phyloP scores from a whole-genome alignment of 1,140 invertebrate genomes.

The Medauroidea extradentata region DNA sequence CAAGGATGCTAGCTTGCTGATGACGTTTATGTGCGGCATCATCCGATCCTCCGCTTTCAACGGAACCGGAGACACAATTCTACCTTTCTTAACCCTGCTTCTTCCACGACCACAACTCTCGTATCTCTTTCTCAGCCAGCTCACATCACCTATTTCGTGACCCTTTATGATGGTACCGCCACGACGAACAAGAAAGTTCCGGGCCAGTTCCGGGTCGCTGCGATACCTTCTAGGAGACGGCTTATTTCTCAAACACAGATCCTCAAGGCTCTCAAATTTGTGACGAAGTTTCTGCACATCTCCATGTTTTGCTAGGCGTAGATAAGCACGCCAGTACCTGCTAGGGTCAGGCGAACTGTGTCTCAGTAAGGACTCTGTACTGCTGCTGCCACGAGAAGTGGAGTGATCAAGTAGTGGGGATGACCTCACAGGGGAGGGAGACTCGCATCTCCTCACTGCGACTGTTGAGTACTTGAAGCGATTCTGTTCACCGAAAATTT shows the following conservation, averaged over 20 bases:
- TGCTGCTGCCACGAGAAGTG: conserved; percentile 46
- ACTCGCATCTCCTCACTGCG: conserved; percentile 30
- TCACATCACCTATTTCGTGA: conserved; percentile 57
- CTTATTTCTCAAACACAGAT: conserved; percentile 21
- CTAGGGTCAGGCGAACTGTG: conserved; percentile 59
- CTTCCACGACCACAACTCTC: conserved; percentile 47
- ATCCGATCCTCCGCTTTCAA: conserved; percentile 62
- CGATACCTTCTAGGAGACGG: conserved; percentile 47
- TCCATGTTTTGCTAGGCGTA: conserved; percentile 64
- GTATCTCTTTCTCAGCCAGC: conserved; percentile 55
- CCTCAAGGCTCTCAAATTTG: conserved; percentile 65
- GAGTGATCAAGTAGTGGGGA: conserved; percentile 14
- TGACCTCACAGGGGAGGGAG: conserved; percentile 18
- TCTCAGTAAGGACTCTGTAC: conserved; percentile 55
- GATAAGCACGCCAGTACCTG: conserved; percentile 62
- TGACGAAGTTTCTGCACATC: conserved; percentile 67
- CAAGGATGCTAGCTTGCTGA: conserved; percentile 73
- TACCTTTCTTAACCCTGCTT: conserved; percentile 47
- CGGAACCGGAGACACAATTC: conserved; percentile 56
- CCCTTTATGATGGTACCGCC: conserved; percentile 44
- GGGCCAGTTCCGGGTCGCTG: conserved; percentile 70
- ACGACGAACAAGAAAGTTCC: conserved; percentile 50
- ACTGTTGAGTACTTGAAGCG: conserved; percentile 34
- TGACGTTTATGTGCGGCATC: conserved; percentile 84
- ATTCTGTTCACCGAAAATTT: conserved; percentile 68